Evolutionary conservation across 2,888 invertebrate species (phyloP).

Genomic region (Patella ulyssiponensis): DNA sequence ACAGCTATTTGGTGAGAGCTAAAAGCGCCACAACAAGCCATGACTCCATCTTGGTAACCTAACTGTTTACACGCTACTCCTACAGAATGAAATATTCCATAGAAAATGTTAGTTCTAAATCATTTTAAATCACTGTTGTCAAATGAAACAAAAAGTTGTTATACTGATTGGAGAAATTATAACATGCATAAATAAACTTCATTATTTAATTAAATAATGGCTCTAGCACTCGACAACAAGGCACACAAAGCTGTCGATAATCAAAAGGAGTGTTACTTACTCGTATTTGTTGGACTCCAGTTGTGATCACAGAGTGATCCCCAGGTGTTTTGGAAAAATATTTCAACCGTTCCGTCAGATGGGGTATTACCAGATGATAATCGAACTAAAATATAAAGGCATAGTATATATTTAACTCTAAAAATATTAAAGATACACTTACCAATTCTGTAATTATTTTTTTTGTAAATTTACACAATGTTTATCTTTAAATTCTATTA

Average conservation of each 20-base stretch:
- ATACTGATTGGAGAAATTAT: neutral
- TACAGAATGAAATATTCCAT: constrained; percentile 23
- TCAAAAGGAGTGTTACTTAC: constrained; percentile 34
- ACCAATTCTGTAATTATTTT: too few species aligned
- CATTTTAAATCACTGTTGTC: neutral
- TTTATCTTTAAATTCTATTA: too few species aligned
- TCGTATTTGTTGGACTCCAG: constrained; percentile 79
- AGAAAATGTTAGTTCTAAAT: neutral
- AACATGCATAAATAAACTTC: neutral
- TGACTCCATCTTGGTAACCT: constrained; percentile 52
- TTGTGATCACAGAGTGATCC: constrained; percentile 83
- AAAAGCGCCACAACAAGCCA: constrained; percentile 53
- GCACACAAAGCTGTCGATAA: neutral
- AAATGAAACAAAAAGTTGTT: neutral
- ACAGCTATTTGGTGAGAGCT: constrained; percentile 49
- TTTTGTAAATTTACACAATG: too few species aligned
- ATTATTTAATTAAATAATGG: neutral
- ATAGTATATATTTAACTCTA: neutral
- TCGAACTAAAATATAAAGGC: constrained; percentile 43
- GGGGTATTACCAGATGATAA: constrained; percentile 46
- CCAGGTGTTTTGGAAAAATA: constrained; percentile 76
- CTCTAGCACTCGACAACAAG: neutral
- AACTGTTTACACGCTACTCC: constrained; percentile 54
- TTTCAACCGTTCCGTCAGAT: constrained; percentile 51
- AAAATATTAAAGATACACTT: too few species aligned